phyloP scores from a whole-genome alignment of 1,140 invertebrate species.

The Sminthurinus signatus region DNA sequence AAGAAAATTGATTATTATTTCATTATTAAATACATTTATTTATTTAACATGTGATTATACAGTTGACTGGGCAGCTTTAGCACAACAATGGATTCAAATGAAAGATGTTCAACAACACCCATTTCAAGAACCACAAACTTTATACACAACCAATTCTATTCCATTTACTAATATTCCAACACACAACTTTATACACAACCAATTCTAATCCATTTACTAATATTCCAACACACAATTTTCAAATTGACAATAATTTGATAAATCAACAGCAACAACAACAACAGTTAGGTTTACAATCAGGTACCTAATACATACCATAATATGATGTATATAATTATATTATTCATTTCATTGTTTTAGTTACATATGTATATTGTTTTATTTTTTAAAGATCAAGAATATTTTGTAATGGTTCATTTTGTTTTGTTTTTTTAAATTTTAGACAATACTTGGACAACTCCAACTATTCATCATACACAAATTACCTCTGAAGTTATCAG shows the following conservation, averaged over 20 bases:
- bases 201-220: no score
- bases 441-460: conserved; percentile 4
- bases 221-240: conserved; percentile 50
- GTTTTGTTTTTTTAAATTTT: no score
- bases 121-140: neutral
- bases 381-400: no score
- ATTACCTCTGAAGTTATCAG: neutral
- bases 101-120: conserved; percentile 48
- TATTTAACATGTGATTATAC: conserved; percentile 28
- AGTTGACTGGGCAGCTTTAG: conserved; percentile 92
- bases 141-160: neutral
- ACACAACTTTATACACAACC: conserved; percentile 50
- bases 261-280: conserved; percentile 3
- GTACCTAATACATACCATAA: no score
- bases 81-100: conserved; percentile 97
- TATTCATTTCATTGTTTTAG: no score
- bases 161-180: neutral
- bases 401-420: no score
- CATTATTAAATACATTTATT: neutral
- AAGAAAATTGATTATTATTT: neutral
- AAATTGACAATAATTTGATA: conserved; percentile 61
- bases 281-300: no score
- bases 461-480: neutral
- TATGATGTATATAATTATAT: no score
- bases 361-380: no score